phyloP scores from a whole-genome alignment of 2,797 vertebrate species.

The Myotis daubentonii region DNA sequence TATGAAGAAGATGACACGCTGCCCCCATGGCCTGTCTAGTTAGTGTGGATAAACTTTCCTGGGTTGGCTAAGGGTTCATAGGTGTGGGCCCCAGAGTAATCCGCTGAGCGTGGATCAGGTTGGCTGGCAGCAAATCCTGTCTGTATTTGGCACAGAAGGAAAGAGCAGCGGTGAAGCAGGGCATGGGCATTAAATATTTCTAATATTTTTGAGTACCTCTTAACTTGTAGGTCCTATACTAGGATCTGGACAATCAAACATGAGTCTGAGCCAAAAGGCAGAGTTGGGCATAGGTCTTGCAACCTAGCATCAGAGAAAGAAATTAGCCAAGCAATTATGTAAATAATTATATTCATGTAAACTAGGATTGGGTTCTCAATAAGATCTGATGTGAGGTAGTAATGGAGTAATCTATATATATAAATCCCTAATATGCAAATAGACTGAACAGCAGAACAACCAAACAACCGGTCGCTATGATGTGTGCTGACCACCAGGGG shows the following conservation, averaged over 20 bases:
- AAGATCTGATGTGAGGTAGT: not conserved
- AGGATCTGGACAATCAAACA: not conserved
- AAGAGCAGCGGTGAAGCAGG: slow-evolving; percentile 96
- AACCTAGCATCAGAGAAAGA: not conserved
- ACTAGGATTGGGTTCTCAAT: not conserved
- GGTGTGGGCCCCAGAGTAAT: slow-evolving; percentile 98
- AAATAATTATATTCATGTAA: not conserved
- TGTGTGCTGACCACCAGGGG: no score
- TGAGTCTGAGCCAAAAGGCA: not conserved
- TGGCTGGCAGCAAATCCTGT: slow-evolving; percentile 92
- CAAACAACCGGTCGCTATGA: no score
- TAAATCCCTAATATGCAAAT: no score
- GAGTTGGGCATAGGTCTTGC: not conserved
- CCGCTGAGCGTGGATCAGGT: slow-evolving; percentile 98
- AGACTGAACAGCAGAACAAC: no score
- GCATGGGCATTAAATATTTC: slow-evolving; percentile 88
- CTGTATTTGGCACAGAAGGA: slow-evolving; percentile 98
- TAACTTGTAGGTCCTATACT: not conserved
- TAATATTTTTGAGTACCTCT: not conserved
- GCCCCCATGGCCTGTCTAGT: slow-evolving; percentile 97
- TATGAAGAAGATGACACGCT: slow-evolving; percentile 95
- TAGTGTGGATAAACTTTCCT: slow-evolving; percentile 93
- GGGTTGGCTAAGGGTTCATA: slow-evolving; percentile 94
- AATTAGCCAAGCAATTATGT: not conserved
- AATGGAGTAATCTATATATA: not conserved